These are phyloP conservation scores for Sarotherodon lohbergeri DNA, from an alignment of 2,113 vertebrate genomes.

Conservation along the genomic window DNA sequence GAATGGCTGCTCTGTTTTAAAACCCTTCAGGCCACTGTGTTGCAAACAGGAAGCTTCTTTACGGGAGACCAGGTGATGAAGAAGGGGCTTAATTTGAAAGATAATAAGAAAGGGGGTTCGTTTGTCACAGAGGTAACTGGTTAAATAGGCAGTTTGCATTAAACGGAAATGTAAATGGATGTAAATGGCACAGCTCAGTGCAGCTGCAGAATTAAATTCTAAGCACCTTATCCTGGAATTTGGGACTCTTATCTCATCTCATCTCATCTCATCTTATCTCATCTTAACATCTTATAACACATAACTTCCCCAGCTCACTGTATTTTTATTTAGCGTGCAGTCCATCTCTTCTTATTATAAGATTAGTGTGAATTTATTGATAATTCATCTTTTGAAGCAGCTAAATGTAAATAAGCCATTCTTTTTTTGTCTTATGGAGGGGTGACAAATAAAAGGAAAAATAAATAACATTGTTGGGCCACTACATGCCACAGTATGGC, in stretches of 20 bases:
- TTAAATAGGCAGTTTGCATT: background rate
- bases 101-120: background rate
- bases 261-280: background rate
- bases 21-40: background rate
- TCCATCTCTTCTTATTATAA: background rate
- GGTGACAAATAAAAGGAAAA: background rate
- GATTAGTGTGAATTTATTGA: background rate
- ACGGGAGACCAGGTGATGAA: slow-evolving; percentile 26
- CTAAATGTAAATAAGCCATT: background rate
- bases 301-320: background rate
- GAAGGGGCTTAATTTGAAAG: background rate
- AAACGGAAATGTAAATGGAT: background rate
- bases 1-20: slow-evolving; percentile 36
- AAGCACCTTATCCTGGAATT: background rate
- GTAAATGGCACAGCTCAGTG: background rate
- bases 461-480: background rate
- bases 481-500: background rate
- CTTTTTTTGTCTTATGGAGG: background rate
- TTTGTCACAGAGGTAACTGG: background rate
- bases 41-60: slow-evolving; percentile 19
- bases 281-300: background rate
- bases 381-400: background rate
- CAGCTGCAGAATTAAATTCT: background rate
- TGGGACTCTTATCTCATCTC: background rate
- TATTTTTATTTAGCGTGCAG: background rate